Percentiles rank a stretch among this genome's conserved stretches.
phyloP scores from a whole-genome alignment of 2,113 vertebrate species.

The Microcebus murinus region DNA sequence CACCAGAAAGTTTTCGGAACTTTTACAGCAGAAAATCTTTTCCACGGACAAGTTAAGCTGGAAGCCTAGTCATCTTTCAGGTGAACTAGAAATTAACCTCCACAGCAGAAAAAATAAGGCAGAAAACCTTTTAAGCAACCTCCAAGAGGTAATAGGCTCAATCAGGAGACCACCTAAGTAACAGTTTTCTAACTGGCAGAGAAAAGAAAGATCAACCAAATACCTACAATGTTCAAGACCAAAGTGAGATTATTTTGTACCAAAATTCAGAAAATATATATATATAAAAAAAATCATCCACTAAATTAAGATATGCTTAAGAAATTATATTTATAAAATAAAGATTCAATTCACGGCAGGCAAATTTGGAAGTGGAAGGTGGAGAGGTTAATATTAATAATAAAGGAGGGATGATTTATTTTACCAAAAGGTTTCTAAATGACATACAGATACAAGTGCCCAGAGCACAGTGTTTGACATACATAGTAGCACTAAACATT shows the following conservation, averaged over 20 bases:
- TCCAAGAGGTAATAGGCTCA: not conserved
- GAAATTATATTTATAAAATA: not conserved
- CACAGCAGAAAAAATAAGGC: not conserved
- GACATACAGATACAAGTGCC: not conserved
- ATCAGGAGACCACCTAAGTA: not conserved
- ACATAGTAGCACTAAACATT: not conserved
- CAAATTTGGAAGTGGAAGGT: not conserved
- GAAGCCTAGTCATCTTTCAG: not conserved
- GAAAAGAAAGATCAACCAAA: not conserved
- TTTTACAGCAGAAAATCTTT: slow-evolving; percentile 39
- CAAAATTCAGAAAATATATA: not conserved
- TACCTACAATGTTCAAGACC: not conserved
- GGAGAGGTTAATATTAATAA: not conserved
- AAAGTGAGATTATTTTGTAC: not conserved
- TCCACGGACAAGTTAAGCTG: not conserved
- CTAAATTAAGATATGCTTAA: not conserved
- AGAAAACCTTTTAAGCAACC: not conserved
- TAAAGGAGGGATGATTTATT: not conserved
- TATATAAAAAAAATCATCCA: not conserved
- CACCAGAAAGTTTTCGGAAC: not conserved
- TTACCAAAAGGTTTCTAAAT: not conserved
- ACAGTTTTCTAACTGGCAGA: not conserved
- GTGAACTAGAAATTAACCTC: slow-evolving; percentile 39
- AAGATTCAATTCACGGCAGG: not conserved
- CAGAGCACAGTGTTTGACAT: not conserved